Evolutionary conservation across 2,888 invertebrate species (phyloP).

Genomic region (Argyresthia goedartella): DNA sequence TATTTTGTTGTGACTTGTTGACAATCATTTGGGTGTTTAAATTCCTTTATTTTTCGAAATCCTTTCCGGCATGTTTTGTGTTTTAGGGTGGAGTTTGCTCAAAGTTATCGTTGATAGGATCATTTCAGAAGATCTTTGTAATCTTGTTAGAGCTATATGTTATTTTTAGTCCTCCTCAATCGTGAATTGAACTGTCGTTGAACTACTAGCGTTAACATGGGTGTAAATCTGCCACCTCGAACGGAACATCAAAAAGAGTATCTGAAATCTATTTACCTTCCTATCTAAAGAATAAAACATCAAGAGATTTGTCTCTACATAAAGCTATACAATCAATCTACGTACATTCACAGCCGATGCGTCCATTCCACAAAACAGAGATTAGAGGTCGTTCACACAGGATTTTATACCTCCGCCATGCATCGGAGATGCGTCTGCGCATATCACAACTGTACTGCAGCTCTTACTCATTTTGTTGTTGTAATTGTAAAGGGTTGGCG

Average conservation of each 20-base stretch:
- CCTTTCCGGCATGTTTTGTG: neutral
- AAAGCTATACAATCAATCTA: too few species aligned
- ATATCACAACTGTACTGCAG: conserved; percentile 50
- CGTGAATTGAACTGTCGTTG: too few species aligned
- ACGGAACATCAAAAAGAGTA: too few species aligned
- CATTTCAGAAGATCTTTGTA: too few species aligned
- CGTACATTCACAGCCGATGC: neutral
- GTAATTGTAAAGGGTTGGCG: conserved; percentile 71
- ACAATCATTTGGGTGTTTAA: neutral
- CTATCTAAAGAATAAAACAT: too few species aligned
- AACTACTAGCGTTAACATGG: too few species aligned
- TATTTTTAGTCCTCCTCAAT: too few species aligned
- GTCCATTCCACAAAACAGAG: conserved; percentile 43
- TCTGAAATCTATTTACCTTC: too few species aligned
- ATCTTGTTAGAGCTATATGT: too few species aligned
- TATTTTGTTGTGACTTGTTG: neutral
- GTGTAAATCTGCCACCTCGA: too few species aligned
- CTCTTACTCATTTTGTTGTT: conserved; percentile 70
- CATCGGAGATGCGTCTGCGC: conserved; percentile 36
- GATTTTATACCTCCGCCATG: conserved; percentile 61
- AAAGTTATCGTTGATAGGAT: too few species aligned
- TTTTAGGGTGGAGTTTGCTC: neutral
- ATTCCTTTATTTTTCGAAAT: neutral
- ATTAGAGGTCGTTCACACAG: conserved; percentile 72
- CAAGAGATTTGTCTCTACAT: too few species aligned